Conservation (phyloP, 2,797 vertebrate species). For the Synaphobranchus kaupii region DNA sequence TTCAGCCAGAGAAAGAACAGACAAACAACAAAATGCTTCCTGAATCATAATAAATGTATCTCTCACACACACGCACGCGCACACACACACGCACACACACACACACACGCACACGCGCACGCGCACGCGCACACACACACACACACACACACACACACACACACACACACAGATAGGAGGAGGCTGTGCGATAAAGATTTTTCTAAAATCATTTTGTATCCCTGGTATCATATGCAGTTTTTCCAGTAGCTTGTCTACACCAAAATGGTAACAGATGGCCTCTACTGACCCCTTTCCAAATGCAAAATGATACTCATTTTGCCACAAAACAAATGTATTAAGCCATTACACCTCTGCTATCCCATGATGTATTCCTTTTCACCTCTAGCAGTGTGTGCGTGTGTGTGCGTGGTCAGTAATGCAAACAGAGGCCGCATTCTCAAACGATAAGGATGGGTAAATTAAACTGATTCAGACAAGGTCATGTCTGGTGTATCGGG, state of each 20-base stretch:
- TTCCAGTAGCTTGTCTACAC: neutral
- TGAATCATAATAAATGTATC: constrained; percentile 62
- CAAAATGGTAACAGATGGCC: neutral
- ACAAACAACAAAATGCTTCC: constrained; percentile 34
- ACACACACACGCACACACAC: no score
- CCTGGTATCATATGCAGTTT: neutral
- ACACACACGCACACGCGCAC: no score
- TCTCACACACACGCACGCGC: neutral
- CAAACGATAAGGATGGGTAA: neutral
- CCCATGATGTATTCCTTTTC: constrained; percentile 19
- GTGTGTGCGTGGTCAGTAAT: neutral
- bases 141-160: no score
- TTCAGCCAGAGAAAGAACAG: constrained; percentile 44
- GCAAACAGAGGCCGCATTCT: neutral
- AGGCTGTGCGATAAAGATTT: neutral
- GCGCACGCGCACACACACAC: no score
- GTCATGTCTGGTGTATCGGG: neutral
- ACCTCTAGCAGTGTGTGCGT: neutral
- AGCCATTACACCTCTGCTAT: constrained; percentile 9
- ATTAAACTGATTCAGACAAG: neutral
- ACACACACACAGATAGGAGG: neutral
- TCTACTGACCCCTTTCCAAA: neutral
- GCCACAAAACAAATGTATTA: constrained; percentile 31
- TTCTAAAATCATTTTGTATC: no score
- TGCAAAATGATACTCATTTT: constrained; percentile 28